Conservation (phyloP, 2,888 invertebrate species). For the Drepanosiphum platanoidis region DNA sequence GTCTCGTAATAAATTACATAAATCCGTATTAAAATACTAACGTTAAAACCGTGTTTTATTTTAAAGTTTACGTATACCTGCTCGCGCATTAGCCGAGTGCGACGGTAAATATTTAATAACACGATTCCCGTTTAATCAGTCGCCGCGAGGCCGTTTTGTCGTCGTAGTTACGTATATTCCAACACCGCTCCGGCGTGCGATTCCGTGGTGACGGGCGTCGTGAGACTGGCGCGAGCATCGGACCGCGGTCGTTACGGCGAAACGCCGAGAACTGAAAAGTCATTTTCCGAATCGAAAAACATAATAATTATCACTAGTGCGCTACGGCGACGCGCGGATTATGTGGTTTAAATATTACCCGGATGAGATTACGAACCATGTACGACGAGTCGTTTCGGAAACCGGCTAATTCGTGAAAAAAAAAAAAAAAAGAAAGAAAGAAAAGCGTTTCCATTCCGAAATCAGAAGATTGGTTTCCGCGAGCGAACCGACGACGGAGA, state of each 20-base stretch:
- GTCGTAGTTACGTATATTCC: no score
- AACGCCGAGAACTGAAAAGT: neutral
- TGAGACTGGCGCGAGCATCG: no score
- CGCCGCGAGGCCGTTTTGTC: no score
- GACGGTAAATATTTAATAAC: neutral
- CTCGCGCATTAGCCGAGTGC: neutral
- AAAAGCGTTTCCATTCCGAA: conserved; percentile 18
- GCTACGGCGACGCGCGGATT: neutral
- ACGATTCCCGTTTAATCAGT: neutral
- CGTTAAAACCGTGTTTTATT: neutral
- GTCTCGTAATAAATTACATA: neutral
- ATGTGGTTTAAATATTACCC: conserved; percentile 7
- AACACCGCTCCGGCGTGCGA: neutral
- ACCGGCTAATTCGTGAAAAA: conserved; percentile 18
- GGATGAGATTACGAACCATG: conserved; percentile 5
- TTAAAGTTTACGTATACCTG: neutral
- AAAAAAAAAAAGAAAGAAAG: neutral
- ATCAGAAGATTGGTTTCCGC: conserved; percentile 19
- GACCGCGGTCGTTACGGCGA: neutral
- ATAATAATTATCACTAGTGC: neutral
- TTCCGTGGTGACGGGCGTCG: neutral
- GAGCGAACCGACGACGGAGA: neutral
- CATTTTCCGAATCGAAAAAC: neutral
- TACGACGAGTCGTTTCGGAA: conserved; percentile 17
- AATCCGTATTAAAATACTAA: neutral